Evolutionary conservation across 2,888 invertebrate species (phyloP).

Genomic region (Torymus texanus): DNA sequence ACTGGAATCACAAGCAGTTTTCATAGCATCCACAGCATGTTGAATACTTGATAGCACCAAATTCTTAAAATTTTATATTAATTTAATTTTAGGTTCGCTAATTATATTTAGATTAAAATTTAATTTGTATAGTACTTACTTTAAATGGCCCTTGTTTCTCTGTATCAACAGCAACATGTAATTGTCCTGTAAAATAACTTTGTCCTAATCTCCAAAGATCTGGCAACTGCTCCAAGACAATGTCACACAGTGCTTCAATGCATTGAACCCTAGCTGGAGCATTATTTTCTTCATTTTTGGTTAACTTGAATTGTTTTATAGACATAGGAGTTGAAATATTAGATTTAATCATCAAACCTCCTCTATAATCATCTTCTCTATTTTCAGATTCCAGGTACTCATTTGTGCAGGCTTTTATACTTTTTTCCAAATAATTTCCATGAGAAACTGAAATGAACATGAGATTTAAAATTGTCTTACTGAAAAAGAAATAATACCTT

Average conservation of each 20-base stretch:
- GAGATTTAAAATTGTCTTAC: background rate
- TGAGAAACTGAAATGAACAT: constrained; percentile 66
- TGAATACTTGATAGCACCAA: constrained; percentile 73
- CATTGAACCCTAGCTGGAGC: constrained; percentile 85
- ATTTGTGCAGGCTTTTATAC: constrained; percentile 66
- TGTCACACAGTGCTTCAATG: constrained; percentile 86
- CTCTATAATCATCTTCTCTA: constrained; percentile 64
- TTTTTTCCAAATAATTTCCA: constrained; percentile 70
- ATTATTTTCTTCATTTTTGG: constrained; percentile 70
- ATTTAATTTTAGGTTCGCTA: too few relatives aligned
- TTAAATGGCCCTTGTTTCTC: constrained; percentile 87
- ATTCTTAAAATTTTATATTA: constrained; percentile 60
- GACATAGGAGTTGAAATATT: constrained; percentile 61
- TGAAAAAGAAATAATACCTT: background rate
- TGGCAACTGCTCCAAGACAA: constrained; percentile 86
- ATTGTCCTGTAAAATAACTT: constrained; percentile 93
- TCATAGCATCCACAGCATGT: constrained; percentile 77
- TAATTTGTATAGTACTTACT: constrained; percentile 73
- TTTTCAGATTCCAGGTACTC: constrained; percentile 67
- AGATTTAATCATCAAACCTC: constrained; percentile 58
- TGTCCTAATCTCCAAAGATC: constrained; percentile 97
- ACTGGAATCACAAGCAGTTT: constrained; percentile 68
- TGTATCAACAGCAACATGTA: constrained; percentile 84
- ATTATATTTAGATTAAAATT: constrained; percentile 11
- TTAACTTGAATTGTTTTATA: constrained; percentile 64